Base-by-base conservation (phyloP, 2,797 vertebrate genomes). In the Eidolon dupreanum region DNA sequence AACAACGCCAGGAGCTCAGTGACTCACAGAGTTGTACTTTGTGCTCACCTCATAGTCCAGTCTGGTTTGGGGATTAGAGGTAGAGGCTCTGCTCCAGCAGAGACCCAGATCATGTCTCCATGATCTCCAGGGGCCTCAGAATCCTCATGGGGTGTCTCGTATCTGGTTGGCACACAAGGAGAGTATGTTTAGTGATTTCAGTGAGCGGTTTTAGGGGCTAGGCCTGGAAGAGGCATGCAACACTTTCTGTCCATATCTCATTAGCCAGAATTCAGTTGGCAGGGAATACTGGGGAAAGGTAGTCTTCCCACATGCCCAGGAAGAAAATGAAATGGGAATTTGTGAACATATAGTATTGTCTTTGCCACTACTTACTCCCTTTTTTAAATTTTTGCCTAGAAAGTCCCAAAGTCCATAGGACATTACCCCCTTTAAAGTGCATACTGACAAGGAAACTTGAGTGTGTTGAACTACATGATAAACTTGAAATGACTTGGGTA, bases 301-400 rank as follows among this genome's bases (percentile, higher is more conserved):
- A 9, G 8, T 63, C 3, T 24, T 24, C 36, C 36, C 43, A 31
- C 31, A 43, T 68, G 20, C 43, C 61, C 36, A 36, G 53, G 28
- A 89, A 33, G 51, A 89, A 70, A 66, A 55, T 4, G 26, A 93
- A 96, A 85, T 26, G 26, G 33, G 13, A 77, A 81, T 63, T 31
- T 63, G 9, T 75, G 43, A 49, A 77, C 15, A 43, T 16, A 46
- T 1, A 8, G 38, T 55, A n/a, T 49, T 36, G 2, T 38, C 24
- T 82, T 31, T 43, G 12, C 16, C 31, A 24, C 4, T 9, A 10
- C 3, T 59, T 9, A 10, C 3, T 59, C 4, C 61, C 4, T 61
- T 71, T 51, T 68, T 49, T n/a, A 70, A 41, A 87, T 26, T 43
- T 61, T 90, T 81, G 24, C 10, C 33, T 90, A 22, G 3, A 4